A percentile compares a stretch with the other conserved stretches of the same genome.
These are phyloP conservation scores for Calidris pygmaea DNA, from an alignment of 2,113 vertebrate genomes.

Conservation along the genomic window DNA sequence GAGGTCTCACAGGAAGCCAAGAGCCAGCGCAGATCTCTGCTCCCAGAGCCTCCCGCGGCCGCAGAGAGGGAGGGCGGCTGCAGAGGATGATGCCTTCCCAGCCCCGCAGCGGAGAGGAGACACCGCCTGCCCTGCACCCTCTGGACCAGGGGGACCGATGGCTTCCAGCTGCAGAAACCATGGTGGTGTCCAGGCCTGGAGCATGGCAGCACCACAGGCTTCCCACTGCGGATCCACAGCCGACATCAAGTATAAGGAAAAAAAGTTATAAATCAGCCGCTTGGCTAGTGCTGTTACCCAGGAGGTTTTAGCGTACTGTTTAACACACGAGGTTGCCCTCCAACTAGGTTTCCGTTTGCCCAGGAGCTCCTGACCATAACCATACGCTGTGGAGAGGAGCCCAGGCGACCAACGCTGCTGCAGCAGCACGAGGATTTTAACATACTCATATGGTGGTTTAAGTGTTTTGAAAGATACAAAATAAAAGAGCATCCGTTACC, in stretches of 20 bases:
- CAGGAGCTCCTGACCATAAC: not conserved
- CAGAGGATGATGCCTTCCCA: not conserved
- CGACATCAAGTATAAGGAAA: not conserved
- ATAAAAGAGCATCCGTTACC: not conserved
- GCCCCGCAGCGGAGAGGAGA: not conserved
- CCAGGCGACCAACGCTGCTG: not conserved
- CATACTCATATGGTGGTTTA: not conserved
- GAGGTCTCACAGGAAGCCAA: not conserved
- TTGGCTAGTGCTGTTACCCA: not conserved
- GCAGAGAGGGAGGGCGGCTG: not conserved
- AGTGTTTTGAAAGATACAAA: not conserved
- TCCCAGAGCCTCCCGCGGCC: not conserved
- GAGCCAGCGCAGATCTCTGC: not conserved
- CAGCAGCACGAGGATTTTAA: not conserved
- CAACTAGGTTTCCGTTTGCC: not conserved
- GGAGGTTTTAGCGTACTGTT: not conserved
- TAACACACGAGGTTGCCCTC: not conserved
- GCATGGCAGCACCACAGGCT: fast-evolving
- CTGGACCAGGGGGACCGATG: not conserved
- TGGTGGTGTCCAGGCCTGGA: not conserved
- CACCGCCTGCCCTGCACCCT: not conserved
- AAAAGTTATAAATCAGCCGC: not conserved
- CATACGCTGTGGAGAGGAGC: not conserved
- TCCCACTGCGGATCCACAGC: not conserved
- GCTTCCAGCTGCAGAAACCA: not conserved